Conservation (phyloP, 2,888 invertebrate genomes). For the Homarus gammarus region DNA sequence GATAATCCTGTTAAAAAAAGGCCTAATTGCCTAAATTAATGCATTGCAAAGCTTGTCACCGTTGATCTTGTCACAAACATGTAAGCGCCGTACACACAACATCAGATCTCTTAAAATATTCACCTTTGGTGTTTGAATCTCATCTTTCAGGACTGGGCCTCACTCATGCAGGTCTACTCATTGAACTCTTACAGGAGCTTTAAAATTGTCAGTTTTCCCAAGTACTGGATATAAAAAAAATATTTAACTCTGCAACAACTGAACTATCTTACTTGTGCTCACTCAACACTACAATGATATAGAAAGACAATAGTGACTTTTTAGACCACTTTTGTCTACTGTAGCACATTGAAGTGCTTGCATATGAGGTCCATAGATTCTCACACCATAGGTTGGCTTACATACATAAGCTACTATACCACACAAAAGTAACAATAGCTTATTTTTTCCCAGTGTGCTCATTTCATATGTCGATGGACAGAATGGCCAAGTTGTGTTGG, state of each 20-base stretch:
- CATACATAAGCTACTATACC: constrained; percentile 65
- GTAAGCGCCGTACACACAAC: constrained; percentile 62
- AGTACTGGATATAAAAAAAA: background rate
- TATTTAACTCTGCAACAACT: constrained; percentile 10
- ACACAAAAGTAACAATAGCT: constrained; percentile 63
- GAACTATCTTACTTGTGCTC: constrained; percentile 20
- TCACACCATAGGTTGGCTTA: constrained; percentile 60
- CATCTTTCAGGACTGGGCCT: constrained; percentile 44
- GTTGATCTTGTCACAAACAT: constrained; percentile 60
- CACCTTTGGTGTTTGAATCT: constrained; percentile 70
- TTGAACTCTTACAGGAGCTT: background rate
- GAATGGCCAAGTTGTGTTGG: constrained; percentile 38
- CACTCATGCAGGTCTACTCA: background rate
- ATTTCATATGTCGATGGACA: constrained; percentile 56
- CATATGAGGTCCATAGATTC: constrained; percentile 41
- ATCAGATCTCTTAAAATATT: constrained; percentile 70
- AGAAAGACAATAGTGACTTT: constrained; percentile 17
- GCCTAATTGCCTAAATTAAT: background rate
- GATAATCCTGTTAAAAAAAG: background rate
- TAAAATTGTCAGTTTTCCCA: background rate
- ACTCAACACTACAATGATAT: background rate
- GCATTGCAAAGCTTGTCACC: constrained; percentile 8
- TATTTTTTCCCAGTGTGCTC: constrained; percentile 65
- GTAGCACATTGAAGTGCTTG: constrained; percentile 15
- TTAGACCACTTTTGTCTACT: background rate